Base-by-base conservation (phyloP, 2,113 vertebrate species). In the Tragulus kanchil region DNA sequence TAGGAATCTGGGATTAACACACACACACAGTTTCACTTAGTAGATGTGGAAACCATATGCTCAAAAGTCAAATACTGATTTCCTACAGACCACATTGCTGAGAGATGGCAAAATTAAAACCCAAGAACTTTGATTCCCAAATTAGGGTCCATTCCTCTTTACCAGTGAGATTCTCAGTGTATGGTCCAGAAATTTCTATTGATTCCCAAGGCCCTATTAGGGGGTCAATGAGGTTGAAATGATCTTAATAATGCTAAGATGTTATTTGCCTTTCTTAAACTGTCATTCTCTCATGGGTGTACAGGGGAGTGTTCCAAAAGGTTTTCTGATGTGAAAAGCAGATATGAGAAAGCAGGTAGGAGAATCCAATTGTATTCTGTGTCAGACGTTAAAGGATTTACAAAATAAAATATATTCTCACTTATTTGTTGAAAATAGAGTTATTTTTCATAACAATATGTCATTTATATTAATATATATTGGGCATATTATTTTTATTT, bases 41-140 rank as follows among this genome's bases (percentile, higher is more conserved):
- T 84, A 64, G 31, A 42, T 26, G 15, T 42, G 56, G 56, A 93
- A 93, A 96, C 8, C 36, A 17, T 56, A 25, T 71, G 86, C 82
- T 71, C 1, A 58, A 92, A 89, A 64, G 67, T n/a, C 17, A 36
- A 83, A 31, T 78, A 58, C 50, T 78, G 28, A 71, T 58, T 93
- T 95, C 48, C 67, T 87, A 1, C 67, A 77, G 81, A 59, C 28
- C 23, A 13, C 23, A 86, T 42, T 82, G 36, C 54, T 58, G 48
- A 17, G 89, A 97, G 79, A 73, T 59, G 89, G 61, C 11, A 93
- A n/a, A 67, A 42, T 67, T 82, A 96, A 92, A 94, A 82, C 19
- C 52, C 23, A 79, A 56, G 50, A 69, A 62, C 56, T 48, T 28
- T 93, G 58, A 77, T 15, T 64, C n/a, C 48, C 21, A 89, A 64